Evolutionary conservation across 2,113 vertebrate species (phyloP).

Genomic region (Alosa alosa): DNA sequence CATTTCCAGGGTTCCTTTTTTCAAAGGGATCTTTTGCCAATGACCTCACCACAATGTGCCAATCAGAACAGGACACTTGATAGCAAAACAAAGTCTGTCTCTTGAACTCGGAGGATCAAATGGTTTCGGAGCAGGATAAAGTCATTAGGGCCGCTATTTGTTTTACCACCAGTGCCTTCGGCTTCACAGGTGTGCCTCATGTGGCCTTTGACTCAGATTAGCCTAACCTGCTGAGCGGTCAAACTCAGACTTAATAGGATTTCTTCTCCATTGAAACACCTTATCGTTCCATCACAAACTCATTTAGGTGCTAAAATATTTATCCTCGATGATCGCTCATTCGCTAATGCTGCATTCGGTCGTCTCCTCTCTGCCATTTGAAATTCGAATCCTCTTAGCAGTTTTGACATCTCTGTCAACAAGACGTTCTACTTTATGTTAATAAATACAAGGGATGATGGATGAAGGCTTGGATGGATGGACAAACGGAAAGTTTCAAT

Average conservation of each 20-base stretch:
- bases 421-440: background rate
- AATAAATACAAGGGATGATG: background rate
- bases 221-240: constrained; percentile 24
- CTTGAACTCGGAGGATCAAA: constrained; percentile 49
- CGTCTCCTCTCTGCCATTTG: background rate
- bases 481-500: background rate
- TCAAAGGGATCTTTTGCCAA: constrained; percentile 40
- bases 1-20: constrained; percentile 43
- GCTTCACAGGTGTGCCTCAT: constrained; percentile 34
- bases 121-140: constrained; percentile 34
- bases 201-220: constrained; percentile 34
- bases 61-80: constrained; percentile 54
- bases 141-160: constrained; percentile 46
- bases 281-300: constrained; percentile 6
- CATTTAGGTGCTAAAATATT: background rate
- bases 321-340: background rate
- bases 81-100: constrained; percentile 59
- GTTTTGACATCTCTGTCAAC: constrained; percentile 17
- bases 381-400: constrained; percentile 12
- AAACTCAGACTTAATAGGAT: constrained; percentile 2
- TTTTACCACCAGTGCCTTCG: constrained; percentile 32
- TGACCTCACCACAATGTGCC: constrained; percentile 50
- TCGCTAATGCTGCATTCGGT: background rate
- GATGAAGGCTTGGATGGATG: background rate
- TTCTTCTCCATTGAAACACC: background rate